phyloP scores from a whole-genome alignment of 2,797 vertebrate genomes.

The Balearica regulorum region DNA sequence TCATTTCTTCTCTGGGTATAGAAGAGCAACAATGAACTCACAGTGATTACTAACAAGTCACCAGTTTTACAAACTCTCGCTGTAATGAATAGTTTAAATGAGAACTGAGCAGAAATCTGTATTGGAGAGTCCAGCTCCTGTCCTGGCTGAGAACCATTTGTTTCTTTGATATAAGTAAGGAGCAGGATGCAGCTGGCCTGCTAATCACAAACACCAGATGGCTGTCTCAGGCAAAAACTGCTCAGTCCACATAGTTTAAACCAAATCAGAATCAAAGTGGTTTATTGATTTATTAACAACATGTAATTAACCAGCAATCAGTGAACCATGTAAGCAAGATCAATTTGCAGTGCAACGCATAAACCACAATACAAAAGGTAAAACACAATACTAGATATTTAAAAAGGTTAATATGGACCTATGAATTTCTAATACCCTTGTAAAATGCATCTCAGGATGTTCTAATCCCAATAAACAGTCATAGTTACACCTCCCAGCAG shows the following conservation, averaged over 20 bases:
- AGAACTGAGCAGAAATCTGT: background rate
- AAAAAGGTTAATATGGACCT: background rate
- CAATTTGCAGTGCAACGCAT: background rate
- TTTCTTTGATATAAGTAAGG: background rate
- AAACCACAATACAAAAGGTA: background rate
- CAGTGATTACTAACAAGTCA: background rate
- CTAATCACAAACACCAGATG: background rate
- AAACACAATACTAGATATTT: background rate
- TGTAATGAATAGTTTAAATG: background rate
- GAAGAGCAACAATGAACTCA: background rate
- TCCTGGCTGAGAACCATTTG: background rate
- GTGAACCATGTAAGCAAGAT: background rate
- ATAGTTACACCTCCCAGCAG: background rate
- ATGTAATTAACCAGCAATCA: background rate
- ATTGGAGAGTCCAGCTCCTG: background rate
- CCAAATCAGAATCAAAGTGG: background rate
- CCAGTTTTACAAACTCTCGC: background rate
- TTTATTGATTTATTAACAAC: conserved; percentile 5
- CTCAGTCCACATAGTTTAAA: background rate
- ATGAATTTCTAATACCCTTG: background rate
- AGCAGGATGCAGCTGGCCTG: background rate
- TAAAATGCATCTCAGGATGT: background rate
- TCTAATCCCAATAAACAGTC: background rate
- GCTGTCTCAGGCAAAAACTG: background rate
- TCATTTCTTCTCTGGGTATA: background rate